A percentile compares a stretch with the other conserved stretches of the same genome.
Evolutionary conservation across 2,113 vertebrate species (phyloP).

Genomic region (Clarias batrachus): DNA sequence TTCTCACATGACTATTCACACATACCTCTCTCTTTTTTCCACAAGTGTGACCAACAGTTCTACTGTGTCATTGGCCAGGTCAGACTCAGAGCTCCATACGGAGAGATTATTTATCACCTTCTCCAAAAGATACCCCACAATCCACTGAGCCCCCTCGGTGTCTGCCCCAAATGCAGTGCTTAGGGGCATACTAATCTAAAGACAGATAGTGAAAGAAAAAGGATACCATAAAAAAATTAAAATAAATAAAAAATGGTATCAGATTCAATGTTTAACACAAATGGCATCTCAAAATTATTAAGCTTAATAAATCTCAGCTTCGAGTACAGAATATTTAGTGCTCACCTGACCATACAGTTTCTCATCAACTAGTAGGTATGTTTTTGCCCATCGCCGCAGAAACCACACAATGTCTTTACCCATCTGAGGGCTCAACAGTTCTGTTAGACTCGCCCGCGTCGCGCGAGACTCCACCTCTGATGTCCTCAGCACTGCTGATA

Average conservation of each 20-base stretch:
- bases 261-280: too few species aligned
- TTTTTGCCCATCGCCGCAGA: slow-evolving; percentile 95
- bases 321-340: neutral
- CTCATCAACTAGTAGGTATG: slow-evolving; percentile 94
- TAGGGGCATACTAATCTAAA: slow-evolving; percentile 92
- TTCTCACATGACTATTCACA: neutral
- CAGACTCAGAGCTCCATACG: slow-evolving; percentile 95
- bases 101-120: slow-evolving; percentile 98
- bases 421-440: slow-evolving; percentile 97
- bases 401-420: slow-evolving; percentile 98
- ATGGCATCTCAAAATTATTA: neutral
- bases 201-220: slow-evolving; percentile 42
- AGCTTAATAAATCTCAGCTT: neutral
- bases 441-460: slow-evolving; percentile 88
- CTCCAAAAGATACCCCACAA: slow-evolving; percentile 97
- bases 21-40: slow-evolving; percentile 92
- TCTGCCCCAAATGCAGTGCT: slow-evolving; percentile 94
- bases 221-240: neutral
- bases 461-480: slow-evolving; percentile 97
- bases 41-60: slow-evolving; percentile 96
- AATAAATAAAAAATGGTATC: too few species aligned
- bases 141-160: slow-evolving; percentile 97
- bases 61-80: slow-evolving; percentile 94
- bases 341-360: slow-evolving; percentile 95
- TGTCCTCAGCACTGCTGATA: slow-evolving; percentile 90